Evolutionary conservation across 2,888 invertebrate genomes (phyloP), one percentile per base, ranked within the genome.

Genomic region (Drosophila anomalata): DNA sequence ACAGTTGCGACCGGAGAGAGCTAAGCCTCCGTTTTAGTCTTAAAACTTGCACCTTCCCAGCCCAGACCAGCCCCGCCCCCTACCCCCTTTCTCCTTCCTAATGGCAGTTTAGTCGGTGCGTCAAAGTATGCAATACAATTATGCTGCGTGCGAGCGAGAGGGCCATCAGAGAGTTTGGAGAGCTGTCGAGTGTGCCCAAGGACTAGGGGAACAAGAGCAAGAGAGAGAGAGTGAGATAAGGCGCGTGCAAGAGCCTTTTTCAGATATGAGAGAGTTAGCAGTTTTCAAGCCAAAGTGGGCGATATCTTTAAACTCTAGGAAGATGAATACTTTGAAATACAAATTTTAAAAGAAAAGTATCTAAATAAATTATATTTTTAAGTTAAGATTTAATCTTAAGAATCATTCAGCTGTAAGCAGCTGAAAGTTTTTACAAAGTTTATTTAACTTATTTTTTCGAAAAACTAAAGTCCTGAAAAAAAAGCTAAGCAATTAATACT

Each of bases 61-160:
- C 2, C 36, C 17, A 17, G 17, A 17, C 17, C 17, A 17, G 17
- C 17, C 7, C 6, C 2, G n/a, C 36, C 36, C 36, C 6, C 6
- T 36, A 6, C n/a, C 36, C 5, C 36, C n/a, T n/a, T 5, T 47
- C 47, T 17, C 42, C 60, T 33, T 52, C 59, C 60, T 24, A 60
- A 44, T 63, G 58, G 73, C 60, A 78, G 72, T 76, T 69, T 57
- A 57, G 66, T 56, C 36, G 48, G 65, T 65, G 74, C 78, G 61
- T 67, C 62, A 81, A 84, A 81, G 81, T 57, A 87, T 82, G 81
- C 81, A 67, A 78, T 76, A 74, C 68, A 84, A 78, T 74, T 78
- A 78, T 84, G 78, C 66, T 71, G 75, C 62, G 53, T 67, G 55
- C 31, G 46, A 68, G 65, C 20, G 59, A 47, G 51, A 33, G 22